phyloP scores from a whole-genome alignment of 2,888 invertebrate species.

The Tubulanus polymorphus region DNA sequence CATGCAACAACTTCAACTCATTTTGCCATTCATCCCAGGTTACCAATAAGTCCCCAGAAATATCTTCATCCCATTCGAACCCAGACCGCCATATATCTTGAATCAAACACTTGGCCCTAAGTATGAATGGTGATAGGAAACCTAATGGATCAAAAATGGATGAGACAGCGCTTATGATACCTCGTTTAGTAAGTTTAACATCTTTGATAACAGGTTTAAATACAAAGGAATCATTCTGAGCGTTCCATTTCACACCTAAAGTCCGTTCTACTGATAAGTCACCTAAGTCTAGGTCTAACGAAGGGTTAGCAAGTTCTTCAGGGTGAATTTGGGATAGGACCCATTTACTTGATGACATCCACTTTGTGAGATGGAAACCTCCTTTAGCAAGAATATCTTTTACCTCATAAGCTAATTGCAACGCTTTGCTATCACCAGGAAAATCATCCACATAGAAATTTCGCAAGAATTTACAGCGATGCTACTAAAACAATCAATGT shows the following conservation, averaged over 20 bases:
- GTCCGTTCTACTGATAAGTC: not conserved
- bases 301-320: not conserved
- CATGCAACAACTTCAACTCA: no score
- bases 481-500: not conserved
- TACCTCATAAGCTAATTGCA: not conserved
- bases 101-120: not conserved
- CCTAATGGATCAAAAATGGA: constrained; percentile 6
- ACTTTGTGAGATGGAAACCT: constrained; percentile 2
- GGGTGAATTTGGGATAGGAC: not conserved
- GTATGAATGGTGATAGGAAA: not conserved
- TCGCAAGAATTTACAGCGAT: not conserved
- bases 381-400: not conserved
- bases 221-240: not conserved
- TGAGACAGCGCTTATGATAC: not conserved
- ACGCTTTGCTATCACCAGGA: not conserved
- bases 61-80: no score
- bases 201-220: not conserved
- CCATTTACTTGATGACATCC: not conserved
- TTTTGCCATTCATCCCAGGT: no score
- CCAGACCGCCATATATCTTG: no score
- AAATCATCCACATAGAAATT: constrained; percentile 4
- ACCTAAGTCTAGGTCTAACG: no score
- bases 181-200: not conserved
- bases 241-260: not conserved
- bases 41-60: no score